These are phyloP conservation scores for Phalangium opilio DNA, from an alignment of 2,888 invertebrate species.

Conservation along the genomic window DNA sequence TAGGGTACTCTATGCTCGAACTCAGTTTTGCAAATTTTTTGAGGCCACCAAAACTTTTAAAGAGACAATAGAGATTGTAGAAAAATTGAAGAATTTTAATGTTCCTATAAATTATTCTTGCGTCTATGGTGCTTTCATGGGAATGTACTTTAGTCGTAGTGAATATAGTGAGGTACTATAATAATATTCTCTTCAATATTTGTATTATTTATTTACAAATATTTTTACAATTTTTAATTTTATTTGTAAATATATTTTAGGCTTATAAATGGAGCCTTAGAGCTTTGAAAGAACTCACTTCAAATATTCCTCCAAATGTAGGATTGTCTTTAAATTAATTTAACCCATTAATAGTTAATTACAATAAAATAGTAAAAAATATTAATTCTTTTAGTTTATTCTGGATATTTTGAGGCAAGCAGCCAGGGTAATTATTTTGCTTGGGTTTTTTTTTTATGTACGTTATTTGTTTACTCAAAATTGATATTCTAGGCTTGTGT, in stretches of 20 bases:
- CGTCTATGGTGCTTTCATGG: neutral
- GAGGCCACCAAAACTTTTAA: neutral
- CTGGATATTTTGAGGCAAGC: too few species aligned
- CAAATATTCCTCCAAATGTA: slow-evolving; percentile 26
- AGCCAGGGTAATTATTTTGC: neutral
- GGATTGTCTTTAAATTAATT: too few species aligned
- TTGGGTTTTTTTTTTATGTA: too few species aligned
- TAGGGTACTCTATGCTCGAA: neutral
- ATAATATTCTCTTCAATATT: slow-evolving; percentile 17
- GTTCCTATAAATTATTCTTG: neutral
- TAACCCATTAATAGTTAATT: too few species aligned
- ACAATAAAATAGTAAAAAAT: too few species aligned
- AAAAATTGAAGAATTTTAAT: neutral
- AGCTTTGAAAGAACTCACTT: slow-evolving; percentile 48
- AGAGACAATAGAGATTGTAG: neutral
- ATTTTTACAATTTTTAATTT: neutral
- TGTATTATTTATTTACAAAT: neutral
- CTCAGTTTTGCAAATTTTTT: neutral
- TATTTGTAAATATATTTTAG: slow-evolving; percentile 27
- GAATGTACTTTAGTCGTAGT: neutral
- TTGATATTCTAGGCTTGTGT: slow-evolving; percentile 50
- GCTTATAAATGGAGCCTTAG: slow-evolving; percentile 58
- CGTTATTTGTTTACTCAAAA: too few species aligned
- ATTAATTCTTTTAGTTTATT: neutral
- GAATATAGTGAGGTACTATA: neutral